Percentiles rank a stretch among this genome's conserved stretches.
These are phyloP conservation scores for Oegoconia quadripuncta DNA, from an alignment of 2,888 invertebrate genomes.

Conservation along the genomic window DNA sequence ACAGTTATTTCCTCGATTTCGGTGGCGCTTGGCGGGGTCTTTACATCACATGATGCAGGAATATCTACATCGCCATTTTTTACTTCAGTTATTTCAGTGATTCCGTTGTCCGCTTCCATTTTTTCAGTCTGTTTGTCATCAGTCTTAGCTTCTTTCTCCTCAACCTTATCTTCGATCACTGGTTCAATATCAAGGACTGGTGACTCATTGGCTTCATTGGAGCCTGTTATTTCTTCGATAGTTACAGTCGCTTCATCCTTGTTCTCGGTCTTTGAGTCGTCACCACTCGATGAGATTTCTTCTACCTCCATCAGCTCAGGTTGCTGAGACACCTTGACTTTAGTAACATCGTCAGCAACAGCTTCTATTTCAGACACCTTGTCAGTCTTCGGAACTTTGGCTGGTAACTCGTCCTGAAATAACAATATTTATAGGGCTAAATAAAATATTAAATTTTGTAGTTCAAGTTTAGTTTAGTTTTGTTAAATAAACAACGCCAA, in stretches of 20 bases:
- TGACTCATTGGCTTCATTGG: conserved; percentile 32
- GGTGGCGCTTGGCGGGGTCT: conserved; percentile 38
- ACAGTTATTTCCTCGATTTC: conserved; percentile 60
- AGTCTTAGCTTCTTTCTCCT: conserved; percentile 46
- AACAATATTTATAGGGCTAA: conserved; percentile 1
- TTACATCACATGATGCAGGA: conserved; percentile 36
- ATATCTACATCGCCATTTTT: conserved; percentile 29
- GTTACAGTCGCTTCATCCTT: conserved; percentile 24
- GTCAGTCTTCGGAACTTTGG: conserved; percentile 77
- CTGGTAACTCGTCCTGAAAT: conserved; percentile 65
- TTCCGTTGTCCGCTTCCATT: conserved; percentile 32
- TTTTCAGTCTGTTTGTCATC: conserved; percentile 46
- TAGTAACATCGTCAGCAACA: conserved; percentile 13
- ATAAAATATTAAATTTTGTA: no score
- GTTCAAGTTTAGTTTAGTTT: no score
- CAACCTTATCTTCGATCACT: conserved; percentile 31
- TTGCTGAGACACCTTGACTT: conserved; percentile 25
- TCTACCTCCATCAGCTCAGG: conserved; percentile 48
- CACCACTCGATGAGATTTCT: conserved; percentile 27
- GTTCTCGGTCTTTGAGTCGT: conserved; percentile 19
- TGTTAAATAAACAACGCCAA: no score
- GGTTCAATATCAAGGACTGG: conserved; percentile 41
- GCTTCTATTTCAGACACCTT: conserved; percentile 20
- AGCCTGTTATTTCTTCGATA: conserved; percentile 31
- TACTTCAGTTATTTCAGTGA: conserved; percentile 22